Evolutionary conservation across 2,797 vertebrate genomes (phyloP).

Genomic region (Clamator glandarius): DNA sequence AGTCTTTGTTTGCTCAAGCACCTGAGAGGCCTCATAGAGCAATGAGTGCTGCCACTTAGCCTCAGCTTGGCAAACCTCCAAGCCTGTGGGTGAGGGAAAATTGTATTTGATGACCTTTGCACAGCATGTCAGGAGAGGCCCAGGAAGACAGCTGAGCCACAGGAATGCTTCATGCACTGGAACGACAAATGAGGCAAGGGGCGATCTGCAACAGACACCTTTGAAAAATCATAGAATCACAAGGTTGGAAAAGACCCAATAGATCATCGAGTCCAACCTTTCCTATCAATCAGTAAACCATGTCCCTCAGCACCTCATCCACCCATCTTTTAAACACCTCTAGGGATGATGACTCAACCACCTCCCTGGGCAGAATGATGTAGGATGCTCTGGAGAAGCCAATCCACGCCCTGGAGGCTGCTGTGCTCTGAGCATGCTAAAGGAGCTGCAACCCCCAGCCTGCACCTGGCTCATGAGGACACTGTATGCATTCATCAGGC

Average conservation of each 20-base stretch:
- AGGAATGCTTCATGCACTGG: conserved; percentile 35
- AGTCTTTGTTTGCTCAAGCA: conserved; percentile 53
- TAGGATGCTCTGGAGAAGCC: not conserved
- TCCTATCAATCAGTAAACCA: too few relatives aligned
- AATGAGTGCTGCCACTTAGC: conserved; percentile 5
- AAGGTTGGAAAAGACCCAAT: too few relatives aligned
- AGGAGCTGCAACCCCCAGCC: not conserved
- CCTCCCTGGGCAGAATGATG: too few relatives aligned
- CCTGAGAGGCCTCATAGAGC: conserved; percentile 20
- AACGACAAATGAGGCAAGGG: not conserved
- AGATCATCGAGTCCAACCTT: too few relatives aligned
- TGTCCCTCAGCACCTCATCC: too few relatives aligned
- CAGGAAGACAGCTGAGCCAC: conserved; percentile 21
- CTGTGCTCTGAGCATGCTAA: not conserved
- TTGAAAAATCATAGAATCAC: too few relatives aligned
- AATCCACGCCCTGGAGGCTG: fast-evolving
- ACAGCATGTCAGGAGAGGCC: conserved; percentile 6
- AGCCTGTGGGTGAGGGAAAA: not conserved
- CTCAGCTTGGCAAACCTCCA: conserved; percentile 37
- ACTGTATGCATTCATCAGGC: not conserved
- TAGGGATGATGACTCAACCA: too few relatives aligned
- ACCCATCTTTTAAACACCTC: too few relatives aligned
- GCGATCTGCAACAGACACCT: not conserved
- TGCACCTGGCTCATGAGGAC: not conserved
- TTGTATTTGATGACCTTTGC: conserved; percentile 36